phyloP scores from a whole-genome alignment of 2,797 vertebrate species.

The Capromys pilorides region DNA sequence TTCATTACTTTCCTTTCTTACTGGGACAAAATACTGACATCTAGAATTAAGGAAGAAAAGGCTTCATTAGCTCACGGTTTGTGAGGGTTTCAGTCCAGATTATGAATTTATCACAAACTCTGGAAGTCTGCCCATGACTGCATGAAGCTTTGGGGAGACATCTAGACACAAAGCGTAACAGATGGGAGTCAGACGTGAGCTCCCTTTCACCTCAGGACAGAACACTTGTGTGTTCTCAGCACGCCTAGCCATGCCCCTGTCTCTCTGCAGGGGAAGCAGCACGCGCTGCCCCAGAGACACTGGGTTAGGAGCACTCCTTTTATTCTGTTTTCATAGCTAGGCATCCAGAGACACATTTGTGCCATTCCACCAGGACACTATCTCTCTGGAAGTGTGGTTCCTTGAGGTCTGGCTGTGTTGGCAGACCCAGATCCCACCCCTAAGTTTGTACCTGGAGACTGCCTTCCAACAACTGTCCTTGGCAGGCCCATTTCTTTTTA shows the following conservation, averaged over 20 bases:
- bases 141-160: too few species aligned
- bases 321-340: not conserved
- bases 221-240: not conserved
- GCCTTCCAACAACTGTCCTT: not conserved
- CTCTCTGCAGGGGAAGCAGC: not conserved
- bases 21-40: too few species aligned
- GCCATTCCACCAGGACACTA: not conserved
- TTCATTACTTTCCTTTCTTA: too few species aligned
- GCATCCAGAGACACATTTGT: fast-evolving
- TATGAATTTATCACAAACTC: too few species aligned
- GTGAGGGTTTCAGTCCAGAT: too few species aligned
- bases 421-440: not conserved
- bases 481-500: too few species aligned
- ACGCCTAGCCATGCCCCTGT: too few species aligned
- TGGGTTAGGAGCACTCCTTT: not conserved
- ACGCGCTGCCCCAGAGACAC: not conserved
- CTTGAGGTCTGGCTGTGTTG: not conserved
- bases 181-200: not conserved
- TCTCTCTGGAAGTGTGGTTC: not conserved
- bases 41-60: too few species aligned
- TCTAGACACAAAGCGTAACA: too few species aligned
- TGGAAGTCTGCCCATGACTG: too few species aligned
- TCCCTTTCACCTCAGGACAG: not conserved
- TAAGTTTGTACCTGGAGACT: not conserved
- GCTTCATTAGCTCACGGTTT: too few species aligned